These are phyloP conservation scores for Heterodera schachtii DNA, from an alignment of 1,140 invertebrate species.

Conservation along the genomic window DNA sequence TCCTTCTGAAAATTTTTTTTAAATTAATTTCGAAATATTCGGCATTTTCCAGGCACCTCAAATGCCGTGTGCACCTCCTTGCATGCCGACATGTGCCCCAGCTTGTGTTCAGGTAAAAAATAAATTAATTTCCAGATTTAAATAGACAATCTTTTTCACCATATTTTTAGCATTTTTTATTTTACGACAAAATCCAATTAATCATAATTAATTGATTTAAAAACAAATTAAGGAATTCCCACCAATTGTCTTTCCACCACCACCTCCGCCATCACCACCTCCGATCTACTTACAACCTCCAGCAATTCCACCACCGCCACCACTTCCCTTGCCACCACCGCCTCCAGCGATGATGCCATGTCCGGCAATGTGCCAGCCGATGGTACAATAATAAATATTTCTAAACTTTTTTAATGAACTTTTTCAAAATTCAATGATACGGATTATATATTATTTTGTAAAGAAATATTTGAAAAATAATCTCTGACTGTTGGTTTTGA, in stretches of 20 bases:
- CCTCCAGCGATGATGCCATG: background rate
- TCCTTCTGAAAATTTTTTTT: too few species aligned
- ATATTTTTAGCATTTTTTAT: background rate
- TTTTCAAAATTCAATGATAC: too few species aligned
- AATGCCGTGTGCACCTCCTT: slow-evolving; percentile 7
- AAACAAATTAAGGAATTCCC: slow-evolving; percentile 9
- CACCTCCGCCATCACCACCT: background rate
- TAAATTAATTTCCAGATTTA: background rate
- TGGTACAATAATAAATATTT: background rate
- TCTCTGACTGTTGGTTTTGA: too few species aligned
- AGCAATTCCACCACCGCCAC: slow-evolving; percentile 5
- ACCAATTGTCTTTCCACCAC: slow-evolving; percentile 26
- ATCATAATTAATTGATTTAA: too few species aligned
- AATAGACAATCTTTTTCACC: too few species aligned
- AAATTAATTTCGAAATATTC: too few species aligned
- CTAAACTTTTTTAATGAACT: too few species aligned
- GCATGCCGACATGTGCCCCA: slow-evolving; percentile 1
- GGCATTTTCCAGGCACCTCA: background rate
- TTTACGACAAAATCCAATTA: background rate
- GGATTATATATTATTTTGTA: too few species aligned
- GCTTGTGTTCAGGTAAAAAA: slow-evolving; percentile 7
- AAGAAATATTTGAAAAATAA: too few species aligned
- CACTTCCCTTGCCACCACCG: background rate
- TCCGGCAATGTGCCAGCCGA: background rate
- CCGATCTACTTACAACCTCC: slow-evolving; percentile 1